phyloP scores from a whole-genome alignment of 2,797 vertebrate genomes.

The Pseudomugil gertrudae region DNA sequence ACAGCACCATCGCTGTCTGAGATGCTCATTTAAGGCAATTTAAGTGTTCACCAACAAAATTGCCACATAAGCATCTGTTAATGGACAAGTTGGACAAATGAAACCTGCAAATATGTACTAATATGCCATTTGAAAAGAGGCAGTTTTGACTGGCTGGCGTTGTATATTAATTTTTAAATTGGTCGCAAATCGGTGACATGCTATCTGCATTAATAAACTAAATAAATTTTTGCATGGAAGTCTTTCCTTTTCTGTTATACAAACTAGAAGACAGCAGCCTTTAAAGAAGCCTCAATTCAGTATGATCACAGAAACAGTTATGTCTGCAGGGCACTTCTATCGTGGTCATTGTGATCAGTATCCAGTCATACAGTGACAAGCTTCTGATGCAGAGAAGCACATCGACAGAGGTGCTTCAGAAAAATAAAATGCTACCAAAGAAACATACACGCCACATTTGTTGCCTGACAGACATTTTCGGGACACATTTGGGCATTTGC shows the following conservation, averaged over 20 bases:
- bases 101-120: too few relatives aligned
- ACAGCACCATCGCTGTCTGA: too few relatives aligned
- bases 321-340: background rate
- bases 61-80: background rate
- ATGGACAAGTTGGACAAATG: too few relatives aligned
- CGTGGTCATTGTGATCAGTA: background rate
- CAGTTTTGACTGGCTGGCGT: too few relatives aligned
- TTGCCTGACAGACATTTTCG: constrained; percentile 56
- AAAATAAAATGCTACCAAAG: constrained; percentile 14
- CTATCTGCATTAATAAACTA: too few relatives aligned
- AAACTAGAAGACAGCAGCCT: background rate
- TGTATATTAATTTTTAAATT: too few relatives aligned
- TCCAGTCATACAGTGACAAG: background rate
- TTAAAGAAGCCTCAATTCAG: background rate
- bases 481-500: constrained; percentile 49
- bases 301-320: background rate
- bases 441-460: constrained; percentile 6
- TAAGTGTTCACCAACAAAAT: background rate
- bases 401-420: background rate
- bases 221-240: too few relatives aligned
- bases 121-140: too few relatives aligned
- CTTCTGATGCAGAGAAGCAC: background rate
- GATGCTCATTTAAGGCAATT: too few relatives aligned
- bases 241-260: too few relatives aligned
- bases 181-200: too few relatives aligned